Evolutionary conservation across 2,888 invertebrate genomes (phyloP), one percentile per base, ranked within the genome.

Genomic region (Lycaena phlaeas): DNA sequence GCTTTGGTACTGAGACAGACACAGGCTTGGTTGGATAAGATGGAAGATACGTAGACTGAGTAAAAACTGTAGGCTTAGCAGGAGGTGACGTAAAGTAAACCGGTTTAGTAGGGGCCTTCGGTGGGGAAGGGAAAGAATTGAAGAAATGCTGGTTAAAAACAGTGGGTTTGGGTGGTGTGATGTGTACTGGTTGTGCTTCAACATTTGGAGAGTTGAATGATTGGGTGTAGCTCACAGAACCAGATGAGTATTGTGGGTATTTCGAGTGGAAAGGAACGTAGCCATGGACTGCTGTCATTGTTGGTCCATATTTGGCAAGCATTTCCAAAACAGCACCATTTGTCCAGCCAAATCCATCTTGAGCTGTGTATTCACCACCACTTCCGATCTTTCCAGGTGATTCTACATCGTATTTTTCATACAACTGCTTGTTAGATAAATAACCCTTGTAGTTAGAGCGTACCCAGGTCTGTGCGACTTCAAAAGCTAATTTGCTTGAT

Each of bases 331-430:
- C 75, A 1, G 92, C 86, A 0, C 93, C 92, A 56, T 94, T 93
- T 2, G 90, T 89, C 92, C 92, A 92, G 1, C 92, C 93, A 57
- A 92, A 93, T 2, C 93, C 93, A 27, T 88, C 86, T 57, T 92
- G 92, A 0, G 90, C 89, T n/a, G 76, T 79, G 61, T 92, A 94
- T 64, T 94, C 94, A 0, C 94, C 93, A 0, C 93, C 93, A 0
- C 89, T 88, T 0, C 93, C 94, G 31, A 89, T 84, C 25, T 86
- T 81, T 0, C 92, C 93, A 0, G 86, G 86, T 28, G 86, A 72
- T 14, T 86, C 76, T 0, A 89, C 89, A 56, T 88, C 89, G 55
- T 92, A 92, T 78, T 81, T 81, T 65, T 92, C 92, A 66, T 88
- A 92, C 90, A 93, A 91, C 46, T 86, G 86, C 34, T 84, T 65